Conservation (phyloP, 2,113 vertebrate genomes). For the Opisthocomus hoazin region DNA sequence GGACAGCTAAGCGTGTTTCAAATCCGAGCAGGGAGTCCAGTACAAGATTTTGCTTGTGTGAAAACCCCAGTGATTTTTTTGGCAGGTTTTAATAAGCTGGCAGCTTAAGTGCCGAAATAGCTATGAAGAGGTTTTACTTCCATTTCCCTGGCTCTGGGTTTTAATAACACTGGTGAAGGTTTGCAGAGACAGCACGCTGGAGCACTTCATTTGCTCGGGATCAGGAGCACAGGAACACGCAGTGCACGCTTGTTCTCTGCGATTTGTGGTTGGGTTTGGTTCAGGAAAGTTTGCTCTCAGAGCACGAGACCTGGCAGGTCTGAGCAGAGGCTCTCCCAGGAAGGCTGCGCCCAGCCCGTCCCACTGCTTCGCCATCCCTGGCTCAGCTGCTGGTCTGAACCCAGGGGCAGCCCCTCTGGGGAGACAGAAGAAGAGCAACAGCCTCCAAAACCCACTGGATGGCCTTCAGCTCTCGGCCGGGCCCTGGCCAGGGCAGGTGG, state of each 20-base stretch:
- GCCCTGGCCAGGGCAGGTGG: neutral
- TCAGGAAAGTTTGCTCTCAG: neutral
- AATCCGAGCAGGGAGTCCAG: neutral
- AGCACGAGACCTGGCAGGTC: neutral
- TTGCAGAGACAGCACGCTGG: neutral
- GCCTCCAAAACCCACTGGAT: no score
- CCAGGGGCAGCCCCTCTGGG: no score
- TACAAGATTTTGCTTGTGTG: neutral
- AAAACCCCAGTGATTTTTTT: neutral
- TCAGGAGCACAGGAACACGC: neutral
- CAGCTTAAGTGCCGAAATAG: neutral
- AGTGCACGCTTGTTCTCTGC: fast-evolving
- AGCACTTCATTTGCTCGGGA: neutral
- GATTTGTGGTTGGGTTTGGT: neutral
- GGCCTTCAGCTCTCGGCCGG: no score
- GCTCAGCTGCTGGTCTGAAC: neutral
- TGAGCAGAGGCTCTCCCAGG: neutral
- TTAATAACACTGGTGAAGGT: neutral
- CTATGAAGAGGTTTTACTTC: neutral
- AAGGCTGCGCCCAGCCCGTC: neutral
- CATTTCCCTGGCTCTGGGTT: neutral
- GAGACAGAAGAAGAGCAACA: neutral
- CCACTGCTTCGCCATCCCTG: neutral
- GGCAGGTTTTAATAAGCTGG: neutral
- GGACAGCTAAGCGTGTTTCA: neutral